Base-by-base conservation (phyloP, 2,797 vertebrate genomes). In the Esox masquinongy region DNA sequence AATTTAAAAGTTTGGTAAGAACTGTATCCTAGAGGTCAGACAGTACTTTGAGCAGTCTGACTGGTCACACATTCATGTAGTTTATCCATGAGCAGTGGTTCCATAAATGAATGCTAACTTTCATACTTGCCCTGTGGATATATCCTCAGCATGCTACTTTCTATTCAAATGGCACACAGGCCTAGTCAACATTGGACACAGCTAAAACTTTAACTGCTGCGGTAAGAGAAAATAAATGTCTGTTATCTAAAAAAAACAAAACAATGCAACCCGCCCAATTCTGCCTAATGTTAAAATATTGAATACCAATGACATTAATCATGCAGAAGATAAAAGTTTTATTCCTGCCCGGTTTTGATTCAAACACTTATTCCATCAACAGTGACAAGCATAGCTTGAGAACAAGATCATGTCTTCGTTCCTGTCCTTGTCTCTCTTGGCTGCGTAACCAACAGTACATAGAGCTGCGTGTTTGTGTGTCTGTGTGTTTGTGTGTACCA, bases 391-490 rank as follows among this genome's bases (percentile, higher is more conserved):
- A 22, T 4, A 22, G 49, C 34, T 69, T 26, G n/a, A n/a, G 34
- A 66, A 34, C 74, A 59, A 50, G 15, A 36, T 63, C 6, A 16
- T 59, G 50, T 59, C 36, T 59, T 73, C 22, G 29, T 67, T 72
- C 66, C 2, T 31, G 29, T 26, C 26, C 24, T 4, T 8, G 15
- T 17, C 29, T 59, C 19, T 53, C 68, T 70, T 26, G 11, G 24
- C 17, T 74, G n/a, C 16, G 68, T 70, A 68, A 75, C 22, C 74
- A 1, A 68, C 29, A 70, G 75, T 72, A 59, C 68, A 75, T 70
- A 4, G 74, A 78, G 19, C 11, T 9, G 8, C n/a, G n/a, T n/a
- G n/a, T n/a, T n/a, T 74, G 53, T 26, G 47, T 8, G 5, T 15
- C 39, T 47, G 43, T 47, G 43, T 47, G 43, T 47, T 3, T 47